Evolutionary conservation across 2,888 invertebrate genomes (phyloP), one percentile per base, ranked within the genome.

Genomic region (Phasia obesa): DNA sequence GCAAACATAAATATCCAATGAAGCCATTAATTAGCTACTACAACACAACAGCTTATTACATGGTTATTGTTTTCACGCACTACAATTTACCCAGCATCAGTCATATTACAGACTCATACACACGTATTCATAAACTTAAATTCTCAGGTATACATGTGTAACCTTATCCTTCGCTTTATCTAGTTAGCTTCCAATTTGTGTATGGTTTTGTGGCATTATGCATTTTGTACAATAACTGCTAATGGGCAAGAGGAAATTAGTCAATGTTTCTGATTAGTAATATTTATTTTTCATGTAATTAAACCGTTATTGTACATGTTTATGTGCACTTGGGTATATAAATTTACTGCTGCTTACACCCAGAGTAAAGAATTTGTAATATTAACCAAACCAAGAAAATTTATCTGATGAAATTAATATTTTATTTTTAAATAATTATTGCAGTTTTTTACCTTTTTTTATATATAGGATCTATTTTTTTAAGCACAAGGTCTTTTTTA

Each of bases 1-100:
- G 77, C 38, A 67, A 13, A 69, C 69, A 62, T 78, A 69, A 78
- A 82, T 82, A 82, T 82, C 69, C 77, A 82, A 78, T 82, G 73
- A 74, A 42, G 74, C 82, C 74, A 57, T 78, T 74, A 77, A 82
- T 78, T 78, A 69, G 42, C 64, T 51, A 69, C 57, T 69, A 44
- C 77, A 78, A 78, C 69, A 44, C 77, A 78, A 78, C 69, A 73
- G 67, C 62, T 69, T 55, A 81, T 77, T 77, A 51, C 70, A 69
- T 81, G 73, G 62, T 51, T 35, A 55, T 53, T 64, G 60, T 42
- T 51, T 81, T 71, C 71, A 47, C 55, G 60, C 65, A 67, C 59
- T 27, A 11, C 11, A 35, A 35, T 11, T 35, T 5, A 35, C 35
- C 9, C 11, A 35, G 5, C 11, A 35, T 35, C 2, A 35, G 35